Base-by-base conservation (phyloP, 2,113 vertebrate species). In the Fulica atra region DNA sequence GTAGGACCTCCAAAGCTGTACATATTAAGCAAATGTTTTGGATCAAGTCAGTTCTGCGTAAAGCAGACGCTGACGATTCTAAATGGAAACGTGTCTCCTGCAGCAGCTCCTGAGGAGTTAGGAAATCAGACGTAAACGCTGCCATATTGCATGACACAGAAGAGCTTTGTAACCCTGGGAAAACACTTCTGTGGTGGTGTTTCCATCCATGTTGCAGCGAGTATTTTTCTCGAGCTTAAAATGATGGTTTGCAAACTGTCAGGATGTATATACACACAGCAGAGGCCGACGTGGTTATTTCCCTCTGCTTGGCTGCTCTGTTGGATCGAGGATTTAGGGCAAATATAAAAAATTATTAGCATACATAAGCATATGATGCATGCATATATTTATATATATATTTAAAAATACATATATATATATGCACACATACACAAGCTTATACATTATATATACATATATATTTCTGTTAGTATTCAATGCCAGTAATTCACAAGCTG, bases 1-100 rank as follows among this genome's bases (percentile, higher is more conserved):
- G 65, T 57, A 48, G 87, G 26, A 11, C 51, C 40, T 85, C 93
- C 90, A 79, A 86, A 82, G 93, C 92, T 92, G 69, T 79, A 81
- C 16, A 8, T 81, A 83, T 86, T 90, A 95, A 97, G 84, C 76
- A 94, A 95, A 95, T 40, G 24, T 95, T 96, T 96, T 93, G 48
- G 42, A 90, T 95, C 44, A 5, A 95, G 88, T 69, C 86, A 96
- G 79, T 93, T 92, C 92, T 93, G 76, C 40, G 5, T 89, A 96
- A 98, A 97, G 36, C 87, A 95, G 90, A 82, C 48, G 69, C 79
- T 95, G 94, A 87, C 11, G 3, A 91, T 92, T 93, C 91, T 88
- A 96, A 93, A 78, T 51, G 38, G 95, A 95, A 92, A 69, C 5
- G 2, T 84, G 14, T 68, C 57, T 93, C 86, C 56, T 76, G 36